Evolutionary conservation across 2,113 vertebrate genomes (phyloP), one percentile per base, ranked within the genome.

Genomic region (Proteles cristata): DNA sequence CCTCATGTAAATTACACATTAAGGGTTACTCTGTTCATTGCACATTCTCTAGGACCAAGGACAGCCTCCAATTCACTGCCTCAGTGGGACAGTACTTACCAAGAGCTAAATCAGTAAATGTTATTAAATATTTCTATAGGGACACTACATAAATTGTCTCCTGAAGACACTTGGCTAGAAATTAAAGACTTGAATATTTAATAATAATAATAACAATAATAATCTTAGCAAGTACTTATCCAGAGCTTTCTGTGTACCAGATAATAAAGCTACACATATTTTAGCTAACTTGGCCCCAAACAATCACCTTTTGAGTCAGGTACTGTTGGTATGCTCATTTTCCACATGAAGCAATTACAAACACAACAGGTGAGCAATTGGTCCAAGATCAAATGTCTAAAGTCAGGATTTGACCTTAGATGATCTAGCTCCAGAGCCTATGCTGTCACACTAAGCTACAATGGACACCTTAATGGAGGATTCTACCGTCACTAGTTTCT

Each of bases 211-310:
- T 16, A 74, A 66, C 39, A 79, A 68, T 9, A 76, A 68, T 14
- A 69, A 50, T 26, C 39, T 39, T 39, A 33, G 35, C 11, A 82
- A 66, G 68, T 55, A 28, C 28, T 71, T 83, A 53, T 15, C 25
- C 19, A 91, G 7, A 12, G 55, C n/a, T 93, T 69, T 26, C 10
- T 71, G 25, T n/a, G 43, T 1, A 79, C 2, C 14, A 96, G n/a
- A 35, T 79, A 93, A 66, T 82, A 76, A 88, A 45, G 11, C 50
- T 93, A 89, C 66, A 65, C 3, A 15, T 94, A 82, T 66, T 95
- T 95, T 87, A 92, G 25, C 4, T 80, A 23, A 76, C 11, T 77
- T 92, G 53, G 3, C 5, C 2, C 8, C 6, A 95, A 69, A 68
- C 4, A 71, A 79, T 12, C 43, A 92, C 21, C 12, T 43, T 55